Conservation (phyloP, 2,113 vertebrate species). For the Hydropotes inermis region DNA sequence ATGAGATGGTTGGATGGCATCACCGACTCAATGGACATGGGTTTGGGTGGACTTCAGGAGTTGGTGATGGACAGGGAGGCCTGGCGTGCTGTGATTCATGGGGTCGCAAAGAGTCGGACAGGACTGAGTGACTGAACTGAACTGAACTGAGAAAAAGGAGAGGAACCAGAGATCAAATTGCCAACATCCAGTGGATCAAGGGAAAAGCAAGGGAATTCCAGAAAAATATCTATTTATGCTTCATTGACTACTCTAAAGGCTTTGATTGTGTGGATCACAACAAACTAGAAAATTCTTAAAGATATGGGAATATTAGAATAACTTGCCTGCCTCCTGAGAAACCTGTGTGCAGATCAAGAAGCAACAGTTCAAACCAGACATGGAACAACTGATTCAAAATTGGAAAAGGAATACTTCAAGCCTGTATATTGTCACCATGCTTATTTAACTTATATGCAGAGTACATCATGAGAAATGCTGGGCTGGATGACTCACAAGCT, state of each 20-base stretch:
- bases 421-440: not conserved
- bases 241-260: not conserved
- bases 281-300: not conserved
- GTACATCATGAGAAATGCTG: not conserved
- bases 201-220: not conserved
- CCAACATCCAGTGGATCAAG: not conserved
- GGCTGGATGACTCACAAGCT: not conserved
- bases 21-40: too few species aligned
- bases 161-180: not conserved
- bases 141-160: not conserved
- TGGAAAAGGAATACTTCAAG: not conserved
- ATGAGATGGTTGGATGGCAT: too few species aligned
- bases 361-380: not conserved
- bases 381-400: not conserved
- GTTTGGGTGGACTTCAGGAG: too few species aligned
- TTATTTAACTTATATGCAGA: not conserved
- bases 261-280: not conserved
- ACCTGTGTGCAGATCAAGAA: not conserved
- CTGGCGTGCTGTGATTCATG: too few species aligned
- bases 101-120: too few species aligned
- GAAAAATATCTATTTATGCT: not conserved
- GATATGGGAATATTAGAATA: not conserved
- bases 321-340: not conserved
- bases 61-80: too few species aligned
- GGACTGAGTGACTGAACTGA: too few species aligned